These are phyloP conservation scores for Syndactyla subalaris DNA, from an alignment of 2,797 vertebrate species.

Conservation along the genomic window DNA sequence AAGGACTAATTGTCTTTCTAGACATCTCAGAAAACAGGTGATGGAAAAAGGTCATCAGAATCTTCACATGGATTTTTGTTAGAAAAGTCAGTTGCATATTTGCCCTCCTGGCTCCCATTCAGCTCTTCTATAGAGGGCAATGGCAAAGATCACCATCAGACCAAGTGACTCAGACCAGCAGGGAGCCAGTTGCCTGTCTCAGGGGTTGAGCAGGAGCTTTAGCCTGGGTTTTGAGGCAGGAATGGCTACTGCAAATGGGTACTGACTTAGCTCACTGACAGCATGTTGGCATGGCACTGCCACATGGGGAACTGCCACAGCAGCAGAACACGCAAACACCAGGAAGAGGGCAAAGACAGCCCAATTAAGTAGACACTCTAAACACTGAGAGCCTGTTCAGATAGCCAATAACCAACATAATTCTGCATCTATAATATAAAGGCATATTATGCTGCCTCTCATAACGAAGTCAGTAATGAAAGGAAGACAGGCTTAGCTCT, in stretches of 20 bases:
- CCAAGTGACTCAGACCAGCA: not conserved
- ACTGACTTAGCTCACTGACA: not conserved
- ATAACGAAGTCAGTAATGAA: not conserved
- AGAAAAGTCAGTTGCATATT: not conserved
- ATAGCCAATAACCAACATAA: fast-evolving
- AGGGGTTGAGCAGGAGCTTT: not conserved
- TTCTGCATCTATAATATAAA: not conserved
- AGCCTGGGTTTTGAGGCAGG: not conserved
- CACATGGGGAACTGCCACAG: not conserved
- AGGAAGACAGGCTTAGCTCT: not conserved
- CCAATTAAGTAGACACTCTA: not conserved
- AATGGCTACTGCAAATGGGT: not conserved
- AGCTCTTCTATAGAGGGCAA: not conserved
- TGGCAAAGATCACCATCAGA: not conserved
- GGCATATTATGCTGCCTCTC: not conserved
- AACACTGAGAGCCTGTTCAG: not conserved
- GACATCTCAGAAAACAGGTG: not conserved
- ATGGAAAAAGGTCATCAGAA: not conserved
- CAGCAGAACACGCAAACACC: not conserved
- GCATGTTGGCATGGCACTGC: not conserved
- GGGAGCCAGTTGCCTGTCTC: not conserved
- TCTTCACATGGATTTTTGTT: not conserved
- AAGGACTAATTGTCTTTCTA: not conserved
- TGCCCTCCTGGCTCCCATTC: not conserved
- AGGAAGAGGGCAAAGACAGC: not conserved